A percentile compares a stretch with the other conserved stretches of the same genome.
These are phyloP conservation scores for Eublepharis macularius DNA, from an alignment of 2,113 vertebrate genomes.

Conservation along the genomic window DNA sequence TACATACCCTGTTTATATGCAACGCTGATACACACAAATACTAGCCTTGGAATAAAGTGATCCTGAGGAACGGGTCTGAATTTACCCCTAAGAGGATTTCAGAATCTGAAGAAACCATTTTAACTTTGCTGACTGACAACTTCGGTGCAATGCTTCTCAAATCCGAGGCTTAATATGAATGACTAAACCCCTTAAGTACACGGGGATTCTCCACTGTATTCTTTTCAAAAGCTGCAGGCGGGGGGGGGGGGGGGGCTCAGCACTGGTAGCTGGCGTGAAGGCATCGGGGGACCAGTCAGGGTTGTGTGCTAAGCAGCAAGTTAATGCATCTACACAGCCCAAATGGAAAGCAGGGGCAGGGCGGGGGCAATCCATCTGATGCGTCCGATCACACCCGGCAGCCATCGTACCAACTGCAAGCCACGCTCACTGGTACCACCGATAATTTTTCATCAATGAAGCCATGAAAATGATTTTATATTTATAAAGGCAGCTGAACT, in stretches of 20 bases:
- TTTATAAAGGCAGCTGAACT: neutral
- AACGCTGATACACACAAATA: no score
- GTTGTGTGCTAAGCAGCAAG: slow-evolving; percentile 70
- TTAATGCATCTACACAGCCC: slow-evolving; percentile 78
- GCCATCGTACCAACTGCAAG: slow-evolving; percentile 72
- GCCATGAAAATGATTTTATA: slow-evolving; percentile 63
- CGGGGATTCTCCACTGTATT: rapidly evolving
- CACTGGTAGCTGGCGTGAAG: slow-evolving; percentile 27
- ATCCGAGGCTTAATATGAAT: rapidly evolving
- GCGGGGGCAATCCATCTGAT: slow-evolving; percentile 60
- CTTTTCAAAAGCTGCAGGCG: slow-evolving; percentile 5
- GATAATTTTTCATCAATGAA: slow-evolving; percentile 64
- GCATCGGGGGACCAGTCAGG: slow-evolving; percentile 36
- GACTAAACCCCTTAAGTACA: neutral
- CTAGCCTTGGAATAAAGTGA: neutral
- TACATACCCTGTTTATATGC: neutral
- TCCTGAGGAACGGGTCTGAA: neutral
- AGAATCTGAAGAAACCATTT: rapidly evolving
- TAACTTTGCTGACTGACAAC: rapidly evolving
- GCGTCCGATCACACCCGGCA: slow-evolving; percentile 67
- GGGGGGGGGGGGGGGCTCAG: neutral
- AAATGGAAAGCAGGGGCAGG: slow-evolving; percentile 61
- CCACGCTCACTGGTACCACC: slow-evolving; percentile 59
- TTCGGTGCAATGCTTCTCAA: rapidly evolving
- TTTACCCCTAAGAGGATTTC: no score